Conservation (phyloP, 2,888 invertebrate genomes). For the Drosophila leonis region DNA sequence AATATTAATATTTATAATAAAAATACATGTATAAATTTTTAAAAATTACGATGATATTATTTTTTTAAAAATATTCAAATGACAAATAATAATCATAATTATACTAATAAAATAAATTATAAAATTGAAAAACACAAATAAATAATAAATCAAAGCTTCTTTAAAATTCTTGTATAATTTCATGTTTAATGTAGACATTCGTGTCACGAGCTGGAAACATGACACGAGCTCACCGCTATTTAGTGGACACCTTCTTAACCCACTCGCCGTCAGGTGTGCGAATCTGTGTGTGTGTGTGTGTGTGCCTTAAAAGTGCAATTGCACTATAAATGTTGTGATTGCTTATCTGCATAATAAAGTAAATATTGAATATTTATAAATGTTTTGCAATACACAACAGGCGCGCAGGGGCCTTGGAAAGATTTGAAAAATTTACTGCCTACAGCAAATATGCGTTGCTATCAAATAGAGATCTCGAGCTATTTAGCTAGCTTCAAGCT, state of each 20-base stretch:
- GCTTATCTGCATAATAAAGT: constrained; percentile 42
- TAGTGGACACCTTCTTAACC: constrained; percentile 7
- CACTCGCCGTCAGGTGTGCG: not conserved
- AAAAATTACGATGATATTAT: too few relatives aligned
- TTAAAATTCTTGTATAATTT: not conserved
- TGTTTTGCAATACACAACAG: constrained; percentile 11
- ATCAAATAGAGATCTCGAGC: constrained; percentile 14
- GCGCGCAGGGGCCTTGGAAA: constrained; percentile 9
- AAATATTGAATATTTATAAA: constrained; percentile 45
- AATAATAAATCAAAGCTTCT: not conserved
- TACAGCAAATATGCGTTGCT: constrained; percentile 3
- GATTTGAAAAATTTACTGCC: constrained; percentile 17
- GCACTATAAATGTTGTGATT: constrained; percentile 51
- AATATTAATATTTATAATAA: too few relatives aligned
- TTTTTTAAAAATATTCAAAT: not conserved
- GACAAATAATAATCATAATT: not conserved
- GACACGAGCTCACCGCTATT: not conserved
- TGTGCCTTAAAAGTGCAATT: constrained; percentile 26
- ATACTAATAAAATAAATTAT: not conserved
- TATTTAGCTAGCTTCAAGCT: constrained; percentile 7
- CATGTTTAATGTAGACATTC: not conserved
- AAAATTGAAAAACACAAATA: not conserved
- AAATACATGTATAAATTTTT: too few relatives aligned
- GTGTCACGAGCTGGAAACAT: not conserved
- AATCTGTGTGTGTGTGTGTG: constrained; percentile 1